Evolutionary conservation across 2,113 vertebrate genomes (phyloP).

Genomic region (Bubo bubo): DNA sequence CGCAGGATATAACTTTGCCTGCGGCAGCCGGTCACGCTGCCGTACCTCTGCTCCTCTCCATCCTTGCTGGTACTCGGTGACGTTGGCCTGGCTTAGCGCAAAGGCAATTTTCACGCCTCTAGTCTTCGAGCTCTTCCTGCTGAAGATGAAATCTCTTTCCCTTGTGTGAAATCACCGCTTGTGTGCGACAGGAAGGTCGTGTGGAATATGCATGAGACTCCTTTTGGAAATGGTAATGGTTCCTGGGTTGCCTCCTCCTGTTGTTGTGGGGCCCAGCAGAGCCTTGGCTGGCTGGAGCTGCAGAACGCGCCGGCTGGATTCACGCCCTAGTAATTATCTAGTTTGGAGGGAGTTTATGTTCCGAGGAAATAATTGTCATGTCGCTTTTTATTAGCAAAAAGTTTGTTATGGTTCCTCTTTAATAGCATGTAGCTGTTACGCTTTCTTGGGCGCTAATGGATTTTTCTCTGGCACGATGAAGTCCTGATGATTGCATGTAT

Average conservation of each 20-base stretch:
- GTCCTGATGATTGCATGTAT: neutral
- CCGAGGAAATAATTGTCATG: neutral
- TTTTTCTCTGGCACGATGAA: neutral
- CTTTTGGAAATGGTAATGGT: neutral
- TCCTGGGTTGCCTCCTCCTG: neutral
- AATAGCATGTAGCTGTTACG: fast-evolving
- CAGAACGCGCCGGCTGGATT: neutral
- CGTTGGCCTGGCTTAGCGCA: fast-evolving
- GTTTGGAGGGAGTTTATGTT: neutral
- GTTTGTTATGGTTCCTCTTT: neutral
- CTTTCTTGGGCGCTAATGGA: neutral
- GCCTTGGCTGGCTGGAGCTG: neutral
- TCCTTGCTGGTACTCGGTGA: neutral
- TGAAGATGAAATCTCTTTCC: neutral
- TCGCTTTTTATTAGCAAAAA: neutral
- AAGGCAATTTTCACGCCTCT: neutral
- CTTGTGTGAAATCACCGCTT: neutral
- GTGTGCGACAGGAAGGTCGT: fast-evolving
- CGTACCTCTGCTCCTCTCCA: neutral
- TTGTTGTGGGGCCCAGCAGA: neutral
- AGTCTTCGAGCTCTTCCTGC: neutral
- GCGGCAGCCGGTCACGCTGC: fast-evolving
- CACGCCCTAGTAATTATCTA: neutral
- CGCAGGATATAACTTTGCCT: neutral
- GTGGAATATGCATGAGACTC: neutral